Conservation (phyloP, 2,113 vertebrate genomes). For the Hippolais icterina region DNA sequence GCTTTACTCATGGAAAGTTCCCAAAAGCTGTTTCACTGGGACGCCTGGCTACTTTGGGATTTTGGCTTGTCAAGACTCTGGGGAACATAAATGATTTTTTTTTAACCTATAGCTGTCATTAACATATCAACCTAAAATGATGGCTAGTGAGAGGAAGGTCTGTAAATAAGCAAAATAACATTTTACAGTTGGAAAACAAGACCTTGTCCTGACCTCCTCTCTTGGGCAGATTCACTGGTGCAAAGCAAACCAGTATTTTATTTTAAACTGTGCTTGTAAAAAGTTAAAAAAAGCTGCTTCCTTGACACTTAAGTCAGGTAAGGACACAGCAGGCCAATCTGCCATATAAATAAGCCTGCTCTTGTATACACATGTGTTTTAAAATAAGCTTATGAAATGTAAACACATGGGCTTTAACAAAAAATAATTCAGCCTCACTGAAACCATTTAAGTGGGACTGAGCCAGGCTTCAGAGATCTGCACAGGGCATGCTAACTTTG, state of each 20-base stretch:
- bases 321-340: constrained; percentile 17
- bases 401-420: constrained; percentile 3
- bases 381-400: constrained; percentile 51
- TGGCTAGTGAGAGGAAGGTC: background rate
- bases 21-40: background rate
- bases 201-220: constrained; percentile 47
- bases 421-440: constrained; percentile 7
- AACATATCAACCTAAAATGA: constrained; percentile 37
- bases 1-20: constrained; percentile 11
- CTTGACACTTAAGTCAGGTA: constrained; percentile 58
- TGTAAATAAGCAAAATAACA: constrained; percentile 18
- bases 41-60: background rate
- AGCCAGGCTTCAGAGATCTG: background rate
- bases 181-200: constrained; percentile 45
- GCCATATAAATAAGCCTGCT: constrained; percentile 26
- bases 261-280: constrained; percentile 30
- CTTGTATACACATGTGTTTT: background rate
- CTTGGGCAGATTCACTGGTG: background rate
- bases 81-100: background rate
- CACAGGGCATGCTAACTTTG: background rate
- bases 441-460: background rate
- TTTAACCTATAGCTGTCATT: constrained; percentile 43
- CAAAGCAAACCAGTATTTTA: constrained; percentile 24
- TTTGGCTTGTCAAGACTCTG: background rate
- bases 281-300: constrained; percentile 28